Percentiles rank a stretch among this genome's conserved stretches.
phyloP scores from a whole-genome alignment of 23 tunicate species.

The Ciona savignyi region DNA sequence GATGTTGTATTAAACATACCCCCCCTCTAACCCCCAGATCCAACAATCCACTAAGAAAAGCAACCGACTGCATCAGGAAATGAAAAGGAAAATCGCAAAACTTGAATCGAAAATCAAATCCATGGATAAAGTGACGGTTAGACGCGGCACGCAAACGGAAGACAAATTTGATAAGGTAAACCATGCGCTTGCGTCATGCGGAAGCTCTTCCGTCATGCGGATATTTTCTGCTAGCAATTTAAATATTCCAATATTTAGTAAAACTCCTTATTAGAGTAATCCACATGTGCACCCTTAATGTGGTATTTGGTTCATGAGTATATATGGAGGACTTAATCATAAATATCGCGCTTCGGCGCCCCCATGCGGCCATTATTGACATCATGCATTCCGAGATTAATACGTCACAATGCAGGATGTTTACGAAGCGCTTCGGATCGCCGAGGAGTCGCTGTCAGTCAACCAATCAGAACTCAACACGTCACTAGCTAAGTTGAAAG shows the following conservation, averaged over 20 bases:
- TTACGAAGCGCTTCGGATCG: conserved; percentile 77
- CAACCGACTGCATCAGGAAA: conserved; percentile 71
- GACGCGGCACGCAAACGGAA: conserved; percentile 80
- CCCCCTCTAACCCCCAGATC: conserved; percentile 32
- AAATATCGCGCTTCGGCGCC: too few relatives aligned
- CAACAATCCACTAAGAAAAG: conserved; percentile 60
- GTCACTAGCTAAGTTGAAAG: conserved; percentile 40
- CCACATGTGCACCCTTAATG: too few relatives aligned
- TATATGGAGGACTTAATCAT: too few relatives aligned
- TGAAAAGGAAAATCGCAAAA: conserved; percentile 77
- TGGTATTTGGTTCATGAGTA: too few relatives aligned
- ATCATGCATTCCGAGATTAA: too few relatives aligned
- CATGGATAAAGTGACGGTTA: conserved; percentile 79
- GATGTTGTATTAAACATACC: too few relatives aligned
- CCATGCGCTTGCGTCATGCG: too few relatives aligned
- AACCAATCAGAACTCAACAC: conserved; percentile 45
- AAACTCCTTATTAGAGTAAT: too few relatives aligned
- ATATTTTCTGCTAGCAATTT: too few relatives aligned
- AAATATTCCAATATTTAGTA: too few relatives aligned
- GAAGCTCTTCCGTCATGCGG: too few relatives aligned
- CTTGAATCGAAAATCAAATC: conserved; percentile 87
- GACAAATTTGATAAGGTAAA: conserved; percentile 66
- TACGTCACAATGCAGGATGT: conserved; percentile 36
- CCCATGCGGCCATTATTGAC: too few relatives aligned
- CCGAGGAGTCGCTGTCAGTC: conserved; percentile 69